Evolutionary conservation across 2,797 vertebrate genomes (phyloP).

Genomic region (Anisognathus igniventris): DNA sequence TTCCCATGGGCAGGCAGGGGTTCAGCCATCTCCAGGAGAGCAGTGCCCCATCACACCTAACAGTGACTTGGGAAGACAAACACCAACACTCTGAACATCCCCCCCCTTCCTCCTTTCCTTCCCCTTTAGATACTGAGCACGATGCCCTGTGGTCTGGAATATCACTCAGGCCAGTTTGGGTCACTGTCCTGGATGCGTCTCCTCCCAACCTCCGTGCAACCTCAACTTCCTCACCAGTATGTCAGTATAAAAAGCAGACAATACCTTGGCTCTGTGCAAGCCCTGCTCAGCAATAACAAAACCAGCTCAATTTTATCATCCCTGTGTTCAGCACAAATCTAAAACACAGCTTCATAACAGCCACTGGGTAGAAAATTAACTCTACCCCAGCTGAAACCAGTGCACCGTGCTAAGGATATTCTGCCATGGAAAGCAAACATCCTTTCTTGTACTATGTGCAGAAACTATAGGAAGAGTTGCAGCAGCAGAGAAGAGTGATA

Average conservation of each 20-base stretch:
- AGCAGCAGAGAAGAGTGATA: background rate
- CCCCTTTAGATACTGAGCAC: background rate
- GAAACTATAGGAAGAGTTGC: background rate
- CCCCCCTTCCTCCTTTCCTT: background rate
- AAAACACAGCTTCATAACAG: background rate
- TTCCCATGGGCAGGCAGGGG: background rate
- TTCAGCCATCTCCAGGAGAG: background rate
- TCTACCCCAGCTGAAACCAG: background rate
- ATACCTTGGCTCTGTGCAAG: background rate
- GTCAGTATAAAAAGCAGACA: background rate
- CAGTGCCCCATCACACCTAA: background rate
- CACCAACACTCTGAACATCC: accelerated
- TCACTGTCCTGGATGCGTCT: background rate
- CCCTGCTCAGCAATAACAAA: background rate
- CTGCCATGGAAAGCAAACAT: background rate
- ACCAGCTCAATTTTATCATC: background rate
- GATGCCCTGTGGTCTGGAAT: background rate
- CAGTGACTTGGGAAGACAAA: background rate
- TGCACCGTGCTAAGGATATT: background rate
- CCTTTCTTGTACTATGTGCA: background rate
- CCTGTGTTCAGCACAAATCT: background rate
- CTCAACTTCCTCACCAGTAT: accelerated
- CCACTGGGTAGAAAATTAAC: background rate
- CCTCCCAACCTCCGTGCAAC: accelerated
- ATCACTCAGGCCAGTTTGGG: background rate